Base-by-base conservation (phyloP, 2,888 invertebrate genomes). In the Trimorus sp. region DNA sequence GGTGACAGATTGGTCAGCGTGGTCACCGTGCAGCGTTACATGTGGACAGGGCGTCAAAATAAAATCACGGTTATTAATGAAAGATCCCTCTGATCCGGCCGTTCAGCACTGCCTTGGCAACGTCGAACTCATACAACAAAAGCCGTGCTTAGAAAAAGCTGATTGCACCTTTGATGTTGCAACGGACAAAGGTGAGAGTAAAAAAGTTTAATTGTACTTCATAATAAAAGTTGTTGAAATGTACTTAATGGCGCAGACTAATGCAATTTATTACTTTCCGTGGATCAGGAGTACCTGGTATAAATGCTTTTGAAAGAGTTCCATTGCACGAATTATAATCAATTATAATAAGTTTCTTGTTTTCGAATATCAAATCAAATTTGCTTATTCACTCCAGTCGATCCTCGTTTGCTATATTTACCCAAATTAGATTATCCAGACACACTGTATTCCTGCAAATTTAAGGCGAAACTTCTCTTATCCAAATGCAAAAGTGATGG, bases 21-120 rank as follows among this genome's bases (percentile, higher is more conserved):
- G 98, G 98, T 97, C 97, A 73, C 96, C 98, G 0, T 98, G 98
- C 92, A 96, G 96, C 65, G 96, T 96, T 0, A 94, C 96, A 7
- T 98, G 98, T 90, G 98, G 98, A 0, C 94, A 94, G 88, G 98
- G 98, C 0, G 94, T 96, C 14, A 93, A 94, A 80, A 92, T 94
- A 74, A 94, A 97, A 69, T 96, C 96, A 48, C 94, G 98, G 6
- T 93, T 97, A 83, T 88, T 95, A 15, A 89, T 95, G 77, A 94
- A 96, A 65, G 94, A 95, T 59, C 94, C 95, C 1, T 94, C 93
- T 11, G 90, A 93, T 16, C 94, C 95, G 89, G 93, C 93, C 83
- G 15, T 66, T 12, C 48, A 56, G n/a, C 93, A 93, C 79, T 98
- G 97, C 91, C 93, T 94, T 49, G 92, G 94, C 11, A 93, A 94